Conservation (phyloP, 1,140 invertebrate species). For the Archivesica marissinica region DNA sequence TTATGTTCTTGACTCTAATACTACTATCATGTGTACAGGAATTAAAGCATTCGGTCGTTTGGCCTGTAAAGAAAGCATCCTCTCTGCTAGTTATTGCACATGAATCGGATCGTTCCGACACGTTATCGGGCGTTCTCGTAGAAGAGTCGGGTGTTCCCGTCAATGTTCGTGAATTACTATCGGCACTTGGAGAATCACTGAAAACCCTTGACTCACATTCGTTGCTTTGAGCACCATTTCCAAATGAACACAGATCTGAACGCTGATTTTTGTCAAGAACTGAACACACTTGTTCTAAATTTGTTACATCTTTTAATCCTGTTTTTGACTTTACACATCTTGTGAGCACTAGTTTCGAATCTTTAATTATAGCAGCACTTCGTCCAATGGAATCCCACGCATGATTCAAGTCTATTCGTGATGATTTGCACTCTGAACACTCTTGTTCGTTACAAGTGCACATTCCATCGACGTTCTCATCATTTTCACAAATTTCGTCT, state of each 20-base stretch:
- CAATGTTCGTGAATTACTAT: constrained; percentile 58
- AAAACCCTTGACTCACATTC: constrained; percentile 19
- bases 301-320: constrained; percentile 19
- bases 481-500: constrained; percentile 4
- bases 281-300: constrained; percentile 32
- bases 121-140: constrained; percentile 41
- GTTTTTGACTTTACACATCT: constrained; percentile 51
- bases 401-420: neutral
- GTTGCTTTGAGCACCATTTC: constrained; percentile 42
- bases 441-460: constrained; percentile 42
- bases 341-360: constrained; percentile 53
- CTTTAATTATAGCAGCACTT: constrained; percentile 24
- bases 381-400: constrained; percentile 26
- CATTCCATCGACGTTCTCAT: neutral
- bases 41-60: neutral
- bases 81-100: constrained; percentile 50
- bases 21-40: neutral
- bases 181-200: constrained; percentile 41
- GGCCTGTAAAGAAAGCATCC: neutral
- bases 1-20: neutral
- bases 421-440: constrained; percentile 19
- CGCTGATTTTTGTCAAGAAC: constrained; percentile 28
- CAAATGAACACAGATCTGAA: constrained; percentile 58
- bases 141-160: constrained; percentile 51
- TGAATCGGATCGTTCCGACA: constrained; percentile 57